Evolutionary conservation across 2,888 invertebrate species (phyloP), one percentile per base, ranked within the genome.

Genomic region (Synanthedon vespiformis): DNA sequence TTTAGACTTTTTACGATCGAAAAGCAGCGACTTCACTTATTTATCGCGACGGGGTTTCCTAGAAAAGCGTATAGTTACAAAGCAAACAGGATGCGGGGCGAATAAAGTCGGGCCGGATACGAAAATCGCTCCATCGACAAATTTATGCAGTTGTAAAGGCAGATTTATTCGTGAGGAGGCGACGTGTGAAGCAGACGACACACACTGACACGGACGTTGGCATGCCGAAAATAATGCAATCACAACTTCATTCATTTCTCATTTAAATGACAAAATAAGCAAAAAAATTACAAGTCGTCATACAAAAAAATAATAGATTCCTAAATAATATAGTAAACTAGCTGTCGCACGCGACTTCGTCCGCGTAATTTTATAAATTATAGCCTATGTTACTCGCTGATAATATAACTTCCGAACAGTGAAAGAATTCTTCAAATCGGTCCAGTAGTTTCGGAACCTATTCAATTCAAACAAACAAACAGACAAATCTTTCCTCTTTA

Each of bases 81-180:
- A 68, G 70, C 70, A 74, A 75, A 78, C 79, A 80, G 82, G 80
- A 75, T 72, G 64, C 67, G 58, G 58, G 63, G 62, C 60, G 68
- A 72, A 77, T 75, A 80, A 74, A 78, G 71, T 69, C 70, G 58
- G 68, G 67, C 72, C 82, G 85, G 85, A 84, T 79, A 76, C 77
- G 67, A 74, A 75, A 77, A 83, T 77, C 74, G 78, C 74, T 79
- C 72, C 74, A 84, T 81, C 77, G 84, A 84, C 80, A 82, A 82
- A 82, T 84, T 83, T 83, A 85, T 84, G 80, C 75, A 74, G 82
- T 77, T 83, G 78, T 84, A 77, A 79, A 79, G 70, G 70, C 70
- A 70, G 77, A 83, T 84, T 84, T 83, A 82, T 83, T 72, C 67
- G 70, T 68, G 67, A 72, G 70, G 68, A 76, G 72, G 69, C 74